Base-by-base conservation (phyloP, 2,888 invertebrate genomes). In the Chrysotoxum bicinctum region DNA sequence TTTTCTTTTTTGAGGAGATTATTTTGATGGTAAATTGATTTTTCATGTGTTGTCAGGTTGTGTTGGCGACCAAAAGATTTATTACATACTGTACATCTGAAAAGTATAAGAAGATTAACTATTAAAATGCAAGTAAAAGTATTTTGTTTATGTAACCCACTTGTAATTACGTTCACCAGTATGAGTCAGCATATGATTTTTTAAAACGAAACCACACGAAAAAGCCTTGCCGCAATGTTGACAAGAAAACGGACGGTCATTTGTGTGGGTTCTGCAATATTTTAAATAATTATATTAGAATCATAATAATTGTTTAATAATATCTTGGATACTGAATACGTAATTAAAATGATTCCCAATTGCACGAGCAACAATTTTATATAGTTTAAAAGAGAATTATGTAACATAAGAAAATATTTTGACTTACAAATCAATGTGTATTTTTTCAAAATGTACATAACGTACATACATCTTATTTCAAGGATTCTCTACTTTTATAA, bases 171-270 rank as follows among this genome's bases (percentile, higher is more conserved):
- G 45, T 56, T 81, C 76, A 1, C 76, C 78, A n/a, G 75, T 72
- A 40, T 83, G 87, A 4, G 60, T 72, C 2, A 82, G 19, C 43
- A 87, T 68, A 30, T 87, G 87, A 35, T 87, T 83, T 72, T 79
- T 87, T n/a, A 87, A 72, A 43, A 83, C 78, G 43, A 75, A 83
- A 12, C 50, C 62, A n/a, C 52, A 66, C 2, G 87, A 74, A 40
- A 87, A 87, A n/a, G 83, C 48, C 9, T 83, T 87, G 3, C 23
- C 69, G 30, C 87, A 87, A 12, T 70, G 40, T 40, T 70, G 58
- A 52, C 87, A 87, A 7, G 74, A 37, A 62, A 66, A 87, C 10
- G 87, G 87, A 4, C 87, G 83, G 26, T 83, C 83, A 37, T 87
- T 79, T 12, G 78, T 83, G 12, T 87, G 87, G 9, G 78, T 75